Base-by-base conservation (phyloP, 2,888 invertebrate genomes). In the Xestobium rufovillosum region DNA sequence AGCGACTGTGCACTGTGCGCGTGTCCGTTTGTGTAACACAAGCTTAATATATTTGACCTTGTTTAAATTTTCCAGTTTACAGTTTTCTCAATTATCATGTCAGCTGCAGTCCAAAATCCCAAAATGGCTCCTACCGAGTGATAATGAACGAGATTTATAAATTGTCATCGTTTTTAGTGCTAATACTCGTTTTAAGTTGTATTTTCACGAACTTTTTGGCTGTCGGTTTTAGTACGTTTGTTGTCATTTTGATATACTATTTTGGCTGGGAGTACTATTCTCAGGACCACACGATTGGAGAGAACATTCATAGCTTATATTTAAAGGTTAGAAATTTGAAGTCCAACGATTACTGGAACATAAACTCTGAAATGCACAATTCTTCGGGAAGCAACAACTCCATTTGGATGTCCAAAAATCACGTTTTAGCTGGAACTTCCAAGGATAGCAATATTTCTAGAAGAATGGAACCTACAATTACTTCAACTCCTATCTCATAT, bases 321-420 rank as follows among this genome's bases (percentile, higher is more conserved):
- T 19, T 19, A n/a, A 19, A 19, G 23, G 23, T 19, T 19, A 19
- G 23, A 19, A 19, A 19, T 19, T 19, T n/a, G n/a, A 19, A 19
- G 23, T 19, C 23, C n/a, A 19, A 19, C 23, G 23, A 8, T 8
- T n/a, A 19, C n/a, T n/a, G n/a, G 23, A 8, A 19, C 23, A 19
- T n/a, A 8, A 19, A 19, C 23, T 19, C 23, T 8, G 6, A 19
- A 8, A 19, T 19, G 23, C 23, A 19, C n/a, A 19, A 19, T n/a
- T 19, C 23, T n/a, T 8, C 6, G 6, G 23, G 23, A 19, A 19
- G 6, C n/a, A 19, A 19, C n/a, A 19, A 19, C n/a, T 19, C 23
- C 6, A 6, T 19, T 19, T 19, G 23, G 23, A 8, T 6, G 23
- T n/a, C 6, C n/a, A 19, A 19, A 19, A 19, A 19, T 19, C n/a